Conservation (phyloP, 1,140 invertebrate species). For the Melanaphis sacchari region DNA sequence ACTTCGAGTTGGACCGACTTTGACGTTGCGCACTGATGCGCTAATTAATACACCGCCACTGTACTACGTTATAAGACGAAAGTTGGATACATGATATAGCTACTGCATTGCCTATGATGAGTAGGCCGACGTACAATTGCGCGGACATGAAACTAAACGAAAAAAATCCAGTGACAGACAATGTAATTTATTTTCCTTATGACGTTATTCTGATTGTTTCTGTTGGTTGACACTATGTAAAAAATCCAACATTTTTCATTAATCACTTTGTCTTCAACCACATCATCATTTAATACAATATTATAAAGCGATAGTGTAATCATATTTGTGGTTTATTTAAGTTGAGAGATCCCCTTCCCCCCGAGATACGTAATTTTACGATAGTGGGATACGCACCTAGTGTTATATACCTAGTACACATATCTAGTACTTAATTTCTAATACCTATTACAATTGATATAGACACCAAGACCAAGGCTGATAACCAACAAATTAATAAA, state of each 20-base stretch:
- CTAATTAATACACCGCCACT: not conserved
- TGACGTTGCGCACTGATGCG: not conserved
- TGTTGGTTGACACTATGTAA: not conserved
- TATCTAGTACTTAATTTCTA: too few relatives aligned
- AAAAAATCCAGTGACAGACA: not conserved
- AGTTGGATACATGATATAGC: not conserved
- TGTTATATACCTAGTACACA: too few relatives aligned
- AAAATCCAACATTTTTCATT: not conserved
- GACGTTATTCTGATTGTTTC: conserved; percentile 17
- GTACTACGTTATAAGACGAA: not conserved
- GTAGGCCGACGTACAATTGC: not conserved
- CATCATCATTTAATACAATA: not conserved
- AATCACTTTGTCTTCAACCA: not conserved
- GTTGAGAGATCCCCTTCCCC: not conserved
- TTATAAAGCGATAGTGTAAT: not conserved
- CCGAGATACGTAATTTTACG: not conserved
- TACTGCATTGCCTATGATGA: not conserved
- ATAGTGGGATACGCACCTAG: too few relatives aligned
- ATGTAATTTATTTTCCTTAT: not conserved
- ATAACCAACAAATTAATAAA: not conserved
- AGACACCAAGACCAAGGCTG: not conserved
- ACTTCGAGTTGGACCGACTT: not conserved
- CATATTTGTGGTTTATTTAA: not conserved
- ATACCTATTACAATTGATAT: not conserved
- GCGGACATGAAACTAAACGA: not conserved